Conservation (phyloP, 2,113 vertebrate species). For the Cryptotis parvus region DNA sequence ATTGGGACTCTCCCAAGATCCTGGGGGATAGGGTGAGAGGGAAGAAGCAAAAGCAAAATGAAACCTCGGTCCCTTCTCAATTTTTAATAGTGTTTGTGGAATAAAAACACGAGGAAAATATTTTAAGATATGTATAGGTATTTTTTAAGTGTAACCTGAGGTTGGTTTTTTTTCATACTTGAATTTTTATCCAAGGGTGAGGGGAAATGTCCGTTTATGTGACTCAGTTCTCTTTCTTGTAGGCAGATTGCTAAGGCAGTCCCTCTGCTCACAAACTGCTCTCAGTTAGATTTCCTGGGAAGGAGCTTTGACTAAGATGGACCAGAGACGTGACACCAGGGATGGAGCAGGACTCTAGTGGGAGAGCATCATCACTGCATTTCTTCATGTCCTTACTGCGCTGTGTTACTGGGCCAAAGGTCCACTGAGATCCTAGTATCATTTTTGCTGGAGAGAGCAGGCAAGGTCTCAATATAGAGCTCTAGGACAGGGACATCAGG, state of each 20-base stretch:
- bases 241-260: neutral
- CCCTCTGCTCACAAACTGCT: neutral
- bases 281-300: neutral
- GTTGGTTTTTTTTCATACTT: slow-evolving; percentile 53
- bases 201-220: neutral
- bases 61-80: slow-evolving; percentile 8
- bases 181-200: slow-evolving; percentile 53
- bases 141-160: slow-evolving; percentile 45
- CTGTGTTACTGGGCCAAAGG: neutral
- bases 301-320: neutral
- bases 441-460: neutral
- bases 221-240: neutral
- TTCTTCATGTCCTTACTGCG: neutral
- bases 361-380: neutral
- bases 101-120: slow-evolving; percentile 44
- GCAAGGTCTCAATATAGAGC: neutral
- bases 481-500: rapidly evolving
- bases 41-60: neutral
- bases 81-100: slow-evolving; percentile 61
- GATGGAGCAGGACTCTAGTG: neutral
- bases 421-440: neutral
- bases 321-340: neutral
- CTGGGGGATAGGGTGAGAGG: no score
- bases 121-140: slow-evolving; percentile 60
- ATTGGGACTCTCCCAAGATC: neutral